Evolutionary conservation across 2,888 invertebrate species (phyloP).

Genomic region (Orthosia cruda): DNA sequence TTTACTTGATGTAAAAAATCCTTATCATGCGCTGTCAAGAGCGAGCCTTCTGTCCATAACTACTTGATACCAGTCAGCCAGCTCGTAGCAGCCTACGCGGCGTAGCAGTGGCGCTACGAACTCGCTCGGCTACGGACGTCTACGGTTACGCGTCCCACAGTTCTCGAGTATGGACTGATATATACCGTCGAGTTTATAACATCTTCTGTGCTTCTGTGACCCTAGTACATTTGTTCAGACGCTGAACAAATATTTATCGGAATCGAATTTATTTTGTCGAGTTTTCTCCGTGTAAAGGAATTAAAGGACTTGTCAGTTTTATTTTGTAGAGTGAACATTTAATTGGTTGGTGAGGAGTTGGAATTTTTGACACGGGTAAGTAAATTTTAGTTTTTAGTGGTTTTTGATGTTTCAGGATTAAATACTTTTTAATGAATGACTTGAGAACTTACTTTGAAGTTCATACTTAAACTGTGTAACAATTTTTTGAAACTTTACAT

Average conservation of each 20-base stretch:
- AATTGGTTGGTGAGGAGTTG: constrained; percentile 61
- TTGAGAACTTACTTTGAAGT: not conserved
- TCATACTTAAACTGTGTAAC: too few species aligned
- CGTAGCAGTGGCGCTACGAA: constrained; percentile 79
- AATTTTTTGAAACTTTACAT: not conserved
- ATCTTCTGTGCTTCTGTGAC: constrained; percentile 56
- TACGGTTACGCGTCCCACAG: constrained; percentile 65
- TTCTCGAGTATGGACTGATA: constrained; percentile 50
- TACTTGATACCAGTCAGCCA: constrained; percentile 15
- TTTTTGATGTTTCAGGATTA: not conserved
- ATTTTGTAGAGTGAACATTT: constrained; percentile 70
- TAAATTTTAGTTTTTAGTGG: constrained; percentile 14
- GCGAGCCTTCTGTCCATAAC: constrained; percentile 34
- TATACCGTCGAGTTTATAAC: constrained; percentile 48
- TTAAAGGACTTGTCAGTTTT: constrained; percentile 54
- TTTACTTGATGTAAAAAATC: not conserved
- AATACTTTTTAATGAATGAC: not conserved
- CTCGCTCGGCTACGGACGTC: constrained; percentile 79
- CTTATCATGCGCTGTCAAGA: constrained; percentile 30
- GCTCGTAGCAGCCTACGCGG: constrained; percentile 67
- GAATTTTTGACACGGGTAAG: constrained; percentile 54
- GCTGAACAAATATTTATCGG: constrained; percentile 45
- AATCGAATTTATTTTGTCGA: constrained; percentile 48
- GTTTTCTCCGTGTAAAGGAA: constrained; percentile 35
- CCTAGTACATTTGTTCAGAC: constrained; percentile 47